A percentile compares a stretch with the other conserved stretches of the same genome.
Conservation (phyloP, 2,113 vertebrate genomes). For the Ceyx margarethae region DNA sequence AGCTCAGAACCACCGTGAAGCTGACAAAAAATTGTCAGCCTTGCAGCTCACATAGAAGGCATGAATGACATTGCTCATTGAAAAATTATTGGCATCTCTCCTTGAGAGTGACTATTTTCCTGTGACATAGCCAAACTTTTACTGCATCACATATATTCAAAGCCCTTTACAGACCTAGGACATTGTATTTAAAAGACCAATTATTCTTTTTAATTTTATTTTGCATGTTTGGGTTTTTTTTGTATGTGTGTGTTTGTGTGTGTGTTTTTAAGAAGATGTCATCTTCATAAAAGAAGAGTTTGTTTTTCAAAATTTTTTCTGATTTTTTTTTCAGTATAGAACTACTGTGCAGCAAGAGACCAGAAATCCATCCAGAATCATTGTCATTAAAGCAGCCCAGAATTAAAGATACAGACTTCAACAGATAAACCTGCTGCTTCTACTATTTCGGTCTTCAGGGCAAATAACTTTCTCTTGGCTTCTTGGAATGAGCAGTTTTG, state of each 20-base stretch:
- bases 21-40: background rate
- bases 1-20: background rate
- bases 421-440: background rate
- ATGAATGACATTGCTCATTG: background rate
- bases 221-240: background rate
- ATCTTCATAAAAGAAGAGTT: background rate
- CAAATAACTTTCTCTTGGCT: background rate
- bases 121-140: background rate
- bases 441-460: background rate
- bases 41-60: background rate
- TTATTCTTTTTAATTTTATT: background rate
- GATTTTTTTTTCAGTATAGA: background rate
- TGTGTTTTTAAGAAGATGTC: background rate
- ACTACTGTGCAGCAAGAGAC: background rate
- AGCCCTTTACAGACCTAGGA: background rate
- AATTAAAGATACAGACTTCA: background rate
- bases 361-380: background rate
- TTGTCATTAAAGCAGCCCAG: background rate
- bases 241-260: too few species aligned
- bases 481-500: background rate
- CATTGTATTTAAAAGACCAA: background rate
- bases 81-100: background rate
- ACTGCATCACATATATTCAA: background rate
- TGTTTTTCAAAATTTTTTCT: background rate
- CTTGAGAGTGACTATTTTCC: background rate